Evolutionary conservation across 1,140 invertebrate genomes (phyloP), one percentile per base, ranked within the genome.

Genomic region (Leptonema lineaticorne): DNA sequence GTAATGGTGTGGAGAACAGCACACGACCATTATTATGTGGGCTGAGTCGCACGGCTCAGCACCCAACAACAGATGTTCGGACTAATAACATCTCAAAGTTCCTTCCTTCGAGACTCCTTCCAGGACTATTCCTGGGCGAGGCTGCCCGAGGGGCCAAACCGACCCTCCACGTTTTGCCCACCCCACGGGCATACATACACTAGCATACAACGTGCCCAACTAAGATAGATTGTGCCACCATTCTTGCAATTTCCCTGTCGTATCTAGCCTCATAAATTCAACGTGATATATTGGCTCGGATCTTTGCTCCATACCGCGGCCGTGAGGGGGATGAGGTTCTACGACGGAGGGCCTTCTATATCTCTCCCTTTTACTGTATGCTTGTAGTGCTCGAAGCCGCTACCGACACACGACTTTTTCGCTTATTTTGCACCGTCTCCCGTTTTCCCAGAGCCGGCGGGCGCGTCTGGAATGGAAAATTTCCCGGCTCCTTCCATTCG

Each of bases 231-330:
- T 87, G 86, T 86, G 85, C 86, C 85, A 85, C 87, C 86, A 88
- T 88, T 88, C 87, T 88, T 87, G 87, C 87, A 88, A 88, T 88
- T 87, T 88, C 86, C 86, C 86, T 88, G 87, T 88, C 87, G 87
- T 87, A 87, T 87, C 86, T 87, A 86, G 81, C 84, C 85, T 86
- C 87, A 86, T 88, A 88, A 88, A 88, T 88, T 86, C 84, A 78
- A 81, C 75, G 85, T 87, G 87, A 88, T 86, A 87, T 88, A 88
- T 87, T 84, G 85, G 85, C 86, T 84, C 81, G 85, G 85, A 86
- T 85, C 85, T 85, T 83, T 86, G 82, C 85, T 86, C 85, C 84
- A 85, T 84, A 80, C 81, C 80, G 77, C 76, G 80, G 78, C 78
- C n/a, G n/a, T 78, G 77, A 75, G 78, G 6, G 9, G 46, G 6